Evolutionary conservation across 92 coral and sea anemone genomes (phyloP), one percentile per base, ranked within the genome.

Genomic region (Chrysogorgia sp.): DNA sequence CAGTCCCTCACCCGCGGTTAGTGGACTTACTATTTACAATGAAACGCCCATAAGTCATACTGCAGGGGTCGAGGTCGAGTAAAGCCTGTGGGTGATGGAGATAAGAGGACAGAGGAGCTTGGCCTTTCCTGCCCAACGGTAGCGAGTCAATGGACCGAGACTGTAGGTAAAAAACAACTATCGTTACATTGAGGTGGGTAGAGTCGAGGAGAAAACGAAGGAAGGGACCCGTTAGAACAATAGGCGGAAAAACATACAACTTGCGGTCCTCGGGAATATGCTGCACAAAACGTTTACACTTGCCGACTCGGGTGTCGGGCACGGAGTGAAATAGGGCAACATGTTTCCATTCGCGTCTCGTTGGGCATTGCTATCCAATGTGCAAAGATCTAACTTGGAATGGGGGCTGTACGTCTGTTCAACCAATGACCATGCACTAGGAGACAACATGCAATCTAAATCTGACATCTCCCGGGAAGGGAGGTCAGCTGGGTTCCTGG

Each of bases 1-100:
- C n/a, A n/a, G n/a, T n/a, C n/a, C n/a, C n/a, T n/a, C n/a, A n/a
- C n/a, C n/a, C n/a, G n/a, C n/a, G n/a, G n/a, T n/a, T n/a, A n/a
- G n/a, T n/a, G n/a, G n/a, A n/a, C n/a, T 20, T 20, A 63, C 70
- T 74, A 86, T 26, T 74, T 32, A 40, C 92, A 85, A 2, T 74
- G 81, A 53, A 88, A 88, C 15, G 84, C 92, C 75, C 56, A 65
- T 40, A 88, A 83, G 58, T 88, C 92, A 86, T 86, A 88, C 48
- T 81, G 87, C 60, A 81, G 70, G n/a, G 52, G 60, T 19, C 72
- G 48, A 1, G 81, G 71, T n/a, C n/a, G n/a, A 56, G 34, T 28
- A 85, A 77, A 68, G 21, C 60, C 78, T 6, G 6, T 48, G 12
- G 83, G 48, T 21, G 79, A 72, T 10, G 84, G 84, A 77, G 66